These are phyloP conservation scores for Umimayanthus chanpuru DNA, from an alignment of 92 coral and sea anemone genomes.

Conservation along the genomic window DNA sequence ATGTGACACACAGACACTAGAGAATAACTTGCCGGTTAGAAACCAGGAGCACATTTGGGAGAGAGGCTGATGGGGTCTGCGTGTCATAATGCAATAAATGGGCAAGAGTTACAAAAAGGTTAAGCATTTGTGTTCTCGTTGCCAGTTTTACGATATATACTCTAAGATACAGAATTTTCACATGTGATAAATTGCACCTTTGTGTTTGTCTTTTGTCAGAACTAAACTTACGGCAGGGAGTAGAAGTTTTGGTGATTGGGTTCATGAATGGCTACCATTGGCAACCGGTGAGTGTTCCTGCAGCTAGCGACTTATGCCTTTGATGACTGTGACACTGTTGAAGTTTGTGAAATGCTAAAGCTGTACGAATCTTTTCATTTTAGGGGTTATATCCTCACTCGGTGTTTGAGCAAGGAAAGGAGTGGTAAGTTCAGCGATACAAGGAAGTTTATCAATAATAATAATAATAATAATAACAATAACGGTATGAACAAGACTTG, in stretches of 20 bases:
- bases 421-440: slow-evolving; percentile 66
- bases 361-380: background rate
- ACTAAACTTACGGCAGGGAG: slow-evolving; percentile 75
- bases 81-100: too few relatives aligned
- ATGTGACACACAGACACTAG: background rate
- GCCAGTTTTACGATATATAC: background rate
- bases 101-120: too few relatives aligned
- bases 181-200: background rate
- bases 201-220: slow-evolving; percentile 47
- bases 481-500: too few relatives aligned
- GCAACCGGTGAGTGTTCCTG: slow-evolving; percentile 81
- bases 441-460: too few relatives aligned
- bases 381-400: slow-evolving; percentile 78
- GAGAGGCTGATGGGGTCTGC: too few relatives aligned
- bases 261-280: slow-evolving; percentile 74
- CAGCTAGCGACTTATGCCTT: background rate
- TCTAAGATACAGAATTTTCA: background rate
- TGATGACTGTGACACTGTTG: background rate
- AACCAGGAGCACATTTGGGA: too few relatives aligned
- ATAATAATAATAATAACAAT: too few relatives aligned
- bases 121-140: too few relatives aligned
- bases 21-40: too few relatives aligned
- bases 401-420: slow-evolving; percentile 69
- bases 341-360: background rate
- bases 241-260: slow-evolving; percentile 89